phyloP scores from a whole-genome alignment of 2,113 vertebrate species.

The Dendropsophus ebraccatus region DNA sequence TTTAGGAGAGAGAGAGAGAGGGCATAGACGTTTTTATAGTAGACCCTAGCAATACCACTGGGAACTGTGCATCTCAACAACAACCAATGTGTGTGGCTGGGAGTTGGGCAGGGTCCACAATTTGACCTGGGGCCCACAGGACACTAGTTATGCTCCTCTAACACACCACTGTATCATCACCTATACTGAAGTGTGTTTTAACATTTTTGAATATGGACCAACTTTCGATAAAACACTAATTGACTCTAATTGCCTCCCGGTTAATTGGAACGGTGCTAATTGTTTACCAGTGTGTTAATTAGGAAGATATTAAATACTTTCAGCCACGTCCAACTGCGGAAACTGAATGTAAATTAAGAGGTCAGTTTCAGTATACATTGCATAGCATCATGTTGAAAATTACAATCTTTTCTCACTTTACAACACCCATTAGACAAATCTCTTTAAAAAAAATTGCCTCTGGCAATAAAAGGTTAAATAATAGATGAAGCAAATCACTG shows the following conservation, averaged over 20 bases:
- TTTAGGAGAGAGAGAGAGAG: too few relatives aligned
- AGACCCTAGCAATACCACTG: too few relatives aligned
- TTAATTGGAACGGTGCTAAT: constrained; percentile 14
- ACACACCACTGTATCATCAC: not conserved
- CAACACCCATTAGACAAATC: not conserved
- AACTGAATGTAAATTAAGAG: not conserved
- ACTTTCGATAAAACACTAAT: not conserved
- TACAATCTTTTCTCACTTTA: not conserved
- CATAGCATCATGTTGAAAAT: not conserved
- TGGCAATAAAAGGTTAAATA: constrained; percentile 17
- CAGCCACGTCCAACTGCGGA: not conserved
- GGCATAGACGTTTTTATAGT: too few relatives aligned
- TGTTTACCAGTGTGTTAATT: constrained; percentile 16
- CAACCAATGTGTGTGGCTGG: too few relatives aligned
- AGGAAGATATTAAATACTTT: constrained; percentile 10
- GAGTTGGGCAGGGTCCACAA: too few relatives aligned
- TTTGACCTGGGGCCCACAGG: too few relatives aligned
- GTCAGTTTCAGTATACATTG: not conserved
- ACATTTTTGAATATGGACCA: not conserved
- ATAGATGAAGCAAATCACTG: not conserved
- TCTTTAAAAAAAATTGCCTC: not conserved
- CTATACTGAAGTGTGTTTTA: not conserved
- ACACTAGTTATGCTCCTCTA: not conserved
- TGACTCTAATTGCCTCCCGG: not conserved
- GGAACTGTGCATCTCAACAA: too few relatives aligned